Base-by-base conservation (phyloP, 2,113 vertebrate species). In the Scopus umbretta region DNA sequence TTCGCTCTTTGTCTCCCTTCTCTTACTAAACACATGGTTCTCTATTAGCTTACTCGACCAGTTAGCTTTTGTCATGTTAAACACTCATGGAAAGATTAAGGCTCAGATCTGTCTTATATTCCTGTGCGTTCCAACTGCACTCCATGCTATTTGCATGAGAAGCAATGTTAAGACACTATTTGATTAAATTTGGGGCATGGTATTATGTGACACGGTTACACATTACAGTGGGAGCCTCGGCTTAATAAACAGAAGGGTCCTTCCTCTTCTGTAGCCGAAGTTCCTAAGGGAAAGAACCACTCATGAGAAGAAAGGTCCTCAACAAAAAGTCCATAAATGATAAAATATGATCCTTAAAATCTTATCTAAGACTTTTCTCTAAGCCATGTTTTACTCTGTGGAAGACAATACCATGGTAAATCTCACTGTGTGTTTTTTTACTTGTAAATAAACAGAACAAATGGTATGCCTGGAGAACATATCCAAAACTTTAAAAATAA, bases 51-150 rank as follows among this genome's bases (percentile, higher is more conserved):
- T 79, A 79, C 76, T 93, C 34, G 8, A 63, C 79, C 79, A 79
- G 79, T 65, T 86, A 52, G 78, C 82, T 94, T 96, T 96, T 96
- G 94, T 92, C 87, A 93, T 90, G 94, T 80, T 95, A 96, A 96
- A 72, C 17, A 70, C 9, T 70, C n/a, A 16, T 20, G 62, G 43
- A 73, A 94, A 94, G 70, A 76, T 58, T 76, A 90, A 89, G 58
- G 62, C 70, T 72, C 47, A 29, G 59, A 58, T 81, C 43, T 19
- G 1, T 75, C 72, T 29, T 21, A 9, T 82, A 83, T 43, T 88
- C 47, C 23, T 45, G 34, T 90, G 66, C 1, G 2, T 80, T 92
- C 47, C 85, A 85, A 80, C 30, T 49, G 59, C 38, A 32, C n/a
- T 74, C 5, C 0, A 32, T 80, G 43, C 13, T 76, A 89, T 81